phyloP scores from a whole-genome alignment of 1,140 invertebrate species.

The Cryptotermes secundus region DNA sequence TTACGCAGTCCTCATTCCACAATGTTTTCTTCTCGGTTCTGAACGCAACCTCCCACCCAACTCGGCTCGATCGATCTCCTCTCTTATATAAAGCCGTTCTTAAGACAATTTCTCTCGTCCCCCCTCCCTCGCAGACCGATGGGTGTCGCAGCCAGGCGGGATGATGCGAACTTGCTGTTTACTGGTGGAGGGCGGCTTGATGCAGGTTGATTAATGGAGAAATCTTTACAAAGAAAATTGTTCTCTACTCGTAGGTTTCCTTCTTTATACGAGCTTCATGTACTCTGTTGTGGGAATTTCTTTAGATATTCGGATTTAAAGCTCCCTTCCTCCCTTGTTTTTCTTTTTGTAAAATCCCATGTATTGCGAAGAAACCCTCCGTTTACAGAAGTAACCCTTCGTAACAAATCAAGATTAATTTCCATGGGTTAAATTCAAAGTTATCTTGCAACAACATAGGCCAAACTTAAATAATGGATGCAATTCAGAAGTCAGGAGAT shows the following conservation, averaged over 20 bases:
- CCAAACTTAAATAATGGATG: neutral
- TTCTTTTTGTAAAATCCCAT: neutral
- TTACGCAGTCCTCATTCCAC: neutral
- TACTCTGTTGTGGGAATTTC: neutral
- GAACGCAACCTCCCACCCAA: neutral
- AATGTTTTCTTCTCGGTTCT: neutral
- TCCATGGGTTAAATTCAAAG: constrained; percentile 4
- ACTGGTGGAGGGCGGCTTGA: neutral
- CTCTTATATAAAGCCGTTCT: constrained; percentile 3
- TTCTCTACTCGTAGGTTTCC: neutral
- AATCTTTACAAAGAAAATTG: constrained; percentile 4
- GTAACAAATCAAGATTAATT: constrained; percentile 15
- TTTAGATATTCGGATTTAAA: neutral
- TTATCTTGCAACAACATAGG: neutral
- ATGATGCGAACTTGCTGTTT: neutral
- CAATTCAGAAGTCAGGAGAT: constrained; percentile 3
- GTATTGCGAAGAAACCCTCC: neutral
- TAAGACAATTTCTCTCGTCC: neutral
- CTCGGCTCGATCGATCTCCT: neutral
- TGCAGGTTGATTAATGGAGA: constrained; percentile 9
- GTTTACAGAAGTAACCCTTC: neutral
- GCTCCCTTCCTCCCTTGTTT: neutral
- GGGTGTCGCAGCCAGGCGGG: neutral
- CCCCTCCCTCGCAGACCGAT: neutral
- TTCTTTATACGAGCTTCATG: neutral